Evolutionary conservation across 2,888 invertebrate species (phyloP).

Genomic region (Drosophila dives): DNA sequence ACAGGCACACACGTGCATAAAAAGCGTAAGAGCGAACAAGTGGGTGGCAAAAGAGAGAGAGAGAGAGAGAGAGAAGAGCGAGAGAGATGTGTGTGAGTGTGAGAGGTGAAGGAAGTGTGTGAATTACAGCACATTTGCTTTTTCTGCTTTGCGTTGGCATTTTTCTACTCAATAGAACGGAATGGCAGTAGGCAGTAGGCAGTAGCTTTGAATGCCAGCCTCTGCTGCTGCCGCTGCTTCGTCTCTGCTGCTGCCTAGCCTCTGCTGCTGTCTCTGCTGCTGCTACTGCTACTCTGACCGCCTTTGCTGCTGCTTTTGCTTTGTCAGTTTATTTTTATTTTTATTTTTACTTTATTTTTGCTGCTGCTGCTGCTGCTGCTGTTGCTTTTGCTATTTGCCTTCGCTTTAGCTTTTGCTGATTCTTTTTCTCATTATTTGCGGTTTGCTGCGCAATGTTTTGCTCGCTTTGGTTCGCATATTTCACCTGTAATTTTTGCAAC

Average conservation of each 20-base stretch:
- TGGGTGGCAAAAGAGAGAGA: not conserved
- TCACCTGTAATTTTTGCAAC: slow-evolving; percentile 65
- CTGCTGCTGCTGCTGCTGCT: not conserved
- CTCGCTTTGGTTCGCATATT: slow-evolving; percentile 38
- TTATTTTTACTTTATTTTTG: not conserved
- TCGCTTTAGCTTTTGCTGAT: slow-evolving; percentile 28
- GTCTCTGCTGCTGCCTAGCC: slow-evolving; percentile 19
- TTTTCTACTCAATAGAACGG: slow-evolving; percentile 70
- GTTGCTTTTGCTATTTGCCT: slow-evolving; percentile 15
- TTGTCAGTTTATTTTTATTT: slow-evolving; percentile 17
- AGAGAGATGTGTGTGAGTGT: not conserved
- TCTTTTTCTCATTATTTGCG: slow-evolving; percentile 70
- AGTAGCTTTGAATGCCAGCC: slow-evolving; percentile 42
- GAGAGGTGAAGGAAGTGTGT: slow-evolving; percentile 2
- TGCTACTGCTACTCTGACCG: slow-evolving; percentile 3
- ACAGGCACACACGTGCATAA: slow-evolving; percentile 1
- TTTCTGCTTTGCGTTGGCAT: slow-evolving; percentile 47
- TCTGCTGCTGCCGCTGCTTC: slow-evolving; percentile 4
- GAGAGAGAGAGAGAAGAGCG: not conserved
- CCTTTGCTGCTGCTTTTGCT: slow-evolving; percentile 19
- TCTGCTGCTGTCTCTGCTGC: slow-evolving; percentile 5
- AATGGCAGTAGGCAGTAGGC: slow-evolving; percentile 10
- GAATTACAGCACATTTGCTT: slow-evolving; percentile 33
- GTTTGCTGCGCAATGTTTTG: slow-evolving; percentile 53
- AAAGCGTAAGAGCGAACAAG: not conserved